These are phyloP conservation scores for Leistus spinibarbis DNA, from an alignment of 2,888 invertebrate species.

Conservation along the genomic window DNA sequence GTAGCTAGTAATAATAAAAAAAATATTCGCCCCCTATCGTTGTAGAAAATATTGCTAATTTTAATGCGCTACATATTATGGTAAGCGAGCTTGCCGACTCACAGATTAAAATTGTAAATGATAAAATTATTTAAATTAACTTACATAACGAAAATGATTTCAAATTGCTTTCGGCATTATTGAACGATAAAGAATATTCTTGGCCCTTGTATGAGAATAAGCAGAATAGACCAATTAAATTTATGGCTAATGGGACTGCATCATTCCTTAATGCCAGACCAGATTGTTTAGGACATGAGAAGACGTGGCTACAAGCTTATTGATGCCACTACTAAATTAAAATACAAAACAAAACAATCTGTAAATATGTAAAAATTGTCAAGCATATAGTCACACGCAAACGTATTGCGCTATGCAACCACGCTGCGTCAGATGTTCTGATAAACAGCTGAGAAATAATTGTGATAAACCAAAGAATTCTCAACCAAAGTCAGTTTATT, in stretches of 20 bases:
- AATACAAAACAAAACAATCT: slow-evolving; percentile 12
- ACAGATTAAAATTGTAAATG: background rate
- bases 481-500: slow-evolving; percentile 28
- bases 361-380: slow-evolving; percentile 40
- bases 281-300: slow-evolving; percentile 40
- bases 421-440: slow-evolving; percentile 44
- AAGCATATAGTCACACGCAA: slow-evolving; percentile 44
- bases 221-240: slow-evolving; percentile 26
- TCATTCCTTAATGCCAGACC: slow-evolving; percentile 9
- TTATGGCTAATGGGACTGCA: slow-evolving; percentile 6
- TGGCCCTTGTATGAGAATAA: slow-evolving; percentile 41
- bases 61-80: background rate
- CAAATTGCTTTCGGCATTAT: no score
- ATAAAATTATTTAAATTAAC: background rate
- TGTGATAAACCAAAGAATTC: slow-evolving; percentile 30
- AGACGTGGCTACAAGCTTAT: slow-evolving; percentile 35
- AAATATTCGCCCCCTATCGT: no score
- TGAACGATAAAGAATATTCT: no score
- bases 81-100: background rate
- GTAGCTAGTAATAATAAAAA: no score
- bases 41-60: slow-evolving; percentile 19
- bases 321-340: slow-evolving; percentile 18
- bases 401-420: slow-evolving; percentile 42
- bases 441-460: slow-evolving; percentile 33
- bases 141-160: background rate